A percentile compares a stretch with the other conserved stretches of the same genome.
Conservation (phyloP, 2,888 invertebrate genomes). For the Nomada goodeniana region DNA sequence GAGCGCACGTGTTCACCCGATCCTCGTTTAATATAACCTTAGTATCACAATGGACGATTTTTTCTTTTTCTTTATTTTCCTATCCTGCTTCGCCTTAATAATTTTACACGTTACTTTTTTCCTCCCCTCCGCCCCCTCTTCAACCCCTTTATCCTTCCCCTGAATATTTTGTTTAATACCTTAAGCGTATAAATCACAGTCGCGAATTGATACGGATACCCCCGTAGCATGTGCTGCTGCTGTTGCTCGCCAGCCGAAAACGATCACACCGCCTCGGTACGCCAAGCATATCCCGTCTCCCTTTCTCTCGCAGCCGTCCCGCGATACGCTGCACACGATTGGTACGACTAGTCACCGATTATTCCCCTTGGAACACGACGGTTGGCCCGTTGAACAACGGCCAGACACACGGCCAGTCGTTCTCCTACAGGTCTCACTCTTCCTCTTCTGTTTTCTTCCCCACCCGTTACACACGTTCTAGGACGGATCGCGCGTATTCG, state of each 20-base stretch:
- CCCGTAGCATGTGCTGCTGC: slow-evolving; percentile 62
- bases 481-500: slow-evolving; percentile 62
- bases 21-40: slow-evolving; percentile 66
- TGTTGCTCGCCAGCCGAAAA: slow-evolving; percentile 50
- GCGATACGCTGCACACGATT: slow-evolving; percentile 35
- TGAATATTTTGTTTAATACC: slow-evolving; percentile 55
- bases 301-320: neutral
- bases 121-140: neutral
- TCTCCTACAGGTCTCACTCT: neutral
- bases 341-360: slow-evolving; percentile 36
- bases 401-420: neutral
- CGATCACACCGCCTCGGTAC: slow-evolving; percentile 37
- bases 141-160: neutral
- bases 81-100: slow-evolving; percentile 24
- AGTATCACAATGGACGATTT: slow-evolving; percentile 74
- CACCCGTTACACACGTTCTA: slow-evolving; percentile 20
- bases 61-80: slow-evolving; percentile 39
- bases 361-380: slow-evolving; percentile 15
- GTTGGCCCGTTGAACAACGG: slow-evolving; percentile 1
- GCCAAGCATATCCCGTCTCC: slow-evolving; percentile 30
- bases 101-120: slow-evolving; percentile 4
- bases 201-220: slow-evolving; percentile 73
- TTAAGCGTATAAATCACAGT: slow-evolving; percentile 74
- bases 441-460: neutral
- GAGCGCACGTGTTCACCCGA: slow-evolving; percentile 67